Evolutionary conservation across 2,888 invertebrate genomes (phyloP).

Genomic region (Caenorhabditis macrosperma): DNA sequence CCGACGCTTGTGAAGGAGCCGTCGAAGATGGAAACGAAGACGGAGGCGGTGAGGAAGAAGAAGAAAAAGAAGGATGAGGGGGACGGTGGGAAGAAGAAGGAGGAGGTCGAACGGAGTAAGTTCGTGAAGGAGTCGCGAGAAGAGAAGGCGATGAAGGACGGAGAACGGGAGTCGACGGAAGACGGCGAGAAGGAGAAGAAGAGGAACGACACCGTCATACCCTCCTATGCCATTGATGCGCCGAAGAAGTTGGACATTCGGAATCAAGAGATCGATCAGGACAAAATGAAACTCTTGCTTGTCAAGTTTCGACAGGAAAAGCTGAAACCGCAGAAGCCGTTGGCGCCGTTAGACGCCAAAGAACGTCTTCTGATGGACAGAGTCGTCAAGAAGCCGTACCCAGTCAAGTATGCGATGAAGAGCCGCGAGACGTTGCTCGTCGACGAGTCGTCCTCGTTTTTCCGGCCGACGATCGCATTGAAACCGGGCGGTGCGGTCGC

Average conservation of each 20-base stretch:
- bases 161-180: too few relatives aligned
- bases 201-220: not conserved
- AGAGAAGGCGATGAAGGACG: not conserved
- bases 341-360: slow-evolving; percentile 5
- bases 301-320: not conserved
- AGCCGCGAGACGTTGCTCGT: not conserved
- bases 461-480: not conserved
- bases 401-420: slow-evolving; percentile 7
- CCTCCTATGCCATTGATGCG: not conserved
- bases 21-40: not conserved
- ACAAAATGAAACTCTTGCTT: slow-evolving; percentile 12
- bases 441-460: slow-evolving; percentile 32
- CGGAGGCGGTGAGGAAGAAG: too few relatives aligned
- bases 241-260: slow-evolving; percentile 20
- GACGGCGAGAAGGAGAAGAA: not conserved
- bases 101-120: too few relatives aligned
- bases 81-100: not conserved
- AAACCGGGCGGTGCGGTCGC: not conserved
- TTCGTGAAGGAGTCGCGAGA: too few relatives aligned
- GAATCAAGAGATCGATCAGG: slow-evolving; percentile 12
- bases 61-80: too few relatives aligned
- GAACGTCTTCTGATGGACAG: slow-evolving; percentile 29
- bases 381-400: slow-evolving; percentile 33
- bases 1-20: not conserved
- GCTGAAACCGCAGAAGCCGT: not conserved